Evolutionary conservation across 2,797 vertebrate genomes (phyloP).

Genomic region (Vireo griseus): DNA sequence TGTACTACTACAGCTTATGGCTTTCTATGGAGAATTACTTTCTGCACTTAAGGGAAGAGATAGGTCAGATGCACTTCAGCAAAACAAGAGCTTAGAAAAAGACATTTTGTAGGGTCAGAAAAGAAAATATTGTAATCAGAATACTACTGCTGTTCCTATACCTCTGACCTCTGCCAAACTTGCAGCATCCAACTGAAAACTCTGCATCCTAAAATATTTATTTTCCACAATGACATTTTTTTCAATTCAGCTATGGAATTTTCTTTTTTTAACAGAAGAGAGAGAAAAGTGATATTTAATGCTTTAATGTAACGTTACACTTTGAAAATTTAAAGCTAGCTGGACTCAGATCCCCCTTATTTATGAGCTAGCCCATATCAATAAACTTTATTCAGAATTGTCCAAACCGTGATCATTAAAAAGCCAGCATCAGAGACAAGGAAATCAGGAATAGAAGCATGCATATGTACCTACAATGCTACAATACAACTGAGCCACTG

Average conservation of each 20-base stretch:
- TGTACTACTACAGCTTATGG: background rate
- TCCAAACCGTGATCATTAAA: background rate
- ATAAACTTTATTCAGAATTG: background rate
- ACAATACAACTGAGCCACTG: background rate
- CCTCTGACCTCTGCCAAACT: background rate
- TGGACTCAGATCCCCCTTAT: background rate
- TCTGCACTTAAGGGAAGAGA: background rate
- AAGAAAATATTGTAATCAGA: background rate
- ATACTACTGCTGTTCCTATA: background rate
- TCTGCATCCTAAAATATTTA: background rate
- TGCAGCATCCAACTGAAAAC: background rate
- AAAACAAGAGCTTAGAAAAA: background rate
- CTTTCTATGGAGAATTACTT: background rate
- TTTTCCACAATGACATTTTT: rapidly evolving
- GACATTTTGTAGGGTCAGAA: background rate
- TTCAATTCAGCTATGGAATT: background rate
- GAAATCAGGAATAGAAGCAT: background rate
- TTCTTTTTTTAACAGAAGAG: background rate
- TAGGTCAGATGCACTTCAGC: background rate
- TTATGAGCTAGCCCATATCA: background rate
- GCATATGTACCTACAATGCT: background rate
- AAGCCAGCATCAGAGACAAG: background rate
- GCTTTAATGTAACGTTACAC: background rate
- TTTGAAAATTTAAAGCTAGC: background rate
- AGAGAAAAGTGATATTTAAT: background rate